Evolutionary conservation across 2,113 vertebrate genomes (phyloP), one percentile per base, ranked within the genome.

Genomic region (Salvelinus fontinalis): DNA sequence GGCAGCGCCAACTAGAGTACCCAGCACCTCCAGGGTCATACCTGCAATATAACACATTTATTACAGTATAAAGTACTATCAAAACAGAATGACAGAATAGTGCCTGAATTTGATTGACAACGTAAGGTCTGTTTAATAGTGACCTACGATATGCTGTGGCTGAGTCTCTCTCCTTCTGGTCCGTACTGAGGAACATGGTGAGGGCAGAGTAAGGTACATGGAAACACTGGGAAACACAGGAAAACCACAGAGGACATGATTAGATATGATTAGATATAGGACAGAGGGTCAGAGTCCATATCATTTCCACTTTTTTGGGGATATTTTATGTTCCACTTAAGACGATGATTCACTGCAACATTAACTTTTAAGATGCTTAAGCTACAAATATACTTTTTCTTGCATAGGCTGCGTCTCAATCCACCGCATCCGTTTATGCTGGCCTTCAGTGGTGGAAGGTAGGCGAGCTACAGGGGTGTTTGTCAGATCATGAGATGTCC

Each of bases 121-220:
- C 0, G 8, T 57, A 57, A 20, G 54, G 6, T 57, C 20, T 18
- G 14, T 20, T 57, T 57, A 22, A 8, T 62, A 62, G 74, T 84
- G 60, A 92, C 91, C 95, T 93, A 99, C 98, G 85, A 88, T 97
- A 99, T 0, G 97, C 97, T 0, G 97, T 99, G 87, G 95, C 96
- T 0, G 96, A 97, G 91, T 99, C 97, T 85, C 98, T 90, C 62
- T 99, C 97, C 83, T 84, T 93, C 88, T 98, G 96, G 79, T 95
- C 93, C 0, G 93, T 92, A 80, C 95, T 98, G 87, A 99, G 94
- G 83, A 98, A 96, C 97, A 99, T 99, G 88, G 96, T 98, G 86
- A 99, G 96, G 11, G 97, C 96, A 0, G 96, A 95, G 84, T 98
- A 99, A 60, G 97, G 96, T 62, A 99, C 98, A 20, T 98, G 97